Evolutionary conservation across 2,888 invertebrate species (phyloP).

Genomic region (Oscheius myriophilus): DNA sequence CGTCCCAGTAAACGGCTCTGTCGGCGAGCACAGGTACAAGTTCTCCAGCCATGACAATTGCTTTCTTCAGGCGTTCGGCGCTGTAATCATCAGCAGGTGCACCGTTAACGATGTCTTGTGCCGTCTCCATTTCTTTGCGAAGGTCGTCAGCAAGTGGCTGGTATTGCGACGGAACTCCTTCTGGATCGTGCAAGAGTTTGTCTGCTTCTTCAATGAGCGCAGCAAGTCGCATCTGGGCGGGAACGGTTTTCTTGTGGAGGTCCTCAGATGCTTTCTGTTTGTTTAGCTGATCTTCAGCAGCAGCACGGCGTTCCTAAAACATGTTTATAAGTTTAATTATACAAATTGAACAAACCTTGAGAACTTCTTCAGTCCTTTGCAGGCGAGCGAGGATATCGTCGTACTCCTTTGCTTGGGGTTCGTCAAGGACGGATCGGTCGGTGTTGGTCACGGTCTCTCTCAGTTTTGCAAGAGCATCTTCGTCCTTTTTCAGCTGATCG

Average conservation of each 20-base stretch:
- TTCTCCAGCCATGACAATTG: conserved; percentile 38
- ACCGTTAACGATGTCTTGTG: conserved; percentile 30
- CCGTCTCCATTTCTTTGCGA: conserved; percentile 33
- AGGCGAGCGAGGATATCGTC: conserved; percentile 47
- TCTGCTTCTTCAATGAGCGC: conserved; percentile 45
- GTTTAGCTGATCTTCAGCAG: conserved; percentile 39
- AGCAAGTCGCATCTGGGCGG: conserved; percentile 37
- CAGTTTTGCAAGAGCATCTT: conserved; percentile 36
- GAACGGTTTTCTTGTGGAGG: conserved; percentile 37
- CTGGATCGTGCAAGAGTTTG: conserved; percentile 42
- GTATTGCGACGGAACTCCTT: conserved; percentile 47
- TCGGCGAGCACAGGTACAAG: conserved; percentile 47
- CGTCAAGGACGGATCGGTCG: conserved; percentile 41
- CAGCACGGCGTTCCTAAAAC: conserved; percentile 36
- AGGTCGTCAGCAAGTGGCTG: conserved; percentile 41
- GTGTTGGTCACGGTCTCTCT: conserved; percentile 35
- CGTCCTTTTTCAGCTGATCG: conserved; percentile 38
- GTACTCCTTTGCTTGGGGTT: conserved; percentile 42
- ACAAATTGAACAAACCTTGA: conserved; percentile 32
- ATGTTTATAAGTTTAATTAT: conserved; percentile 29
- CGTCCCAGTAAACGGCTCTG: conserved; percentile 44
- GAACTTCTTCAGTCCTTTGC: conserved; percentile 41
- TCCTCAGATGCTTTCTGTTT: conserved; percentile 41
- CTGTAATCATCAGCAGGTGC: conserved; percentile 29
- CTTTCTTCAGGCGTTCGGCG: conserved; percentile 33